A percentile compares a stretch with the other conserved stretches of the same genome.
phyloP scores from a whole-genome alignment of 2,888 invertebrate genomes.

The Dolomedes plantarius region DNA sequence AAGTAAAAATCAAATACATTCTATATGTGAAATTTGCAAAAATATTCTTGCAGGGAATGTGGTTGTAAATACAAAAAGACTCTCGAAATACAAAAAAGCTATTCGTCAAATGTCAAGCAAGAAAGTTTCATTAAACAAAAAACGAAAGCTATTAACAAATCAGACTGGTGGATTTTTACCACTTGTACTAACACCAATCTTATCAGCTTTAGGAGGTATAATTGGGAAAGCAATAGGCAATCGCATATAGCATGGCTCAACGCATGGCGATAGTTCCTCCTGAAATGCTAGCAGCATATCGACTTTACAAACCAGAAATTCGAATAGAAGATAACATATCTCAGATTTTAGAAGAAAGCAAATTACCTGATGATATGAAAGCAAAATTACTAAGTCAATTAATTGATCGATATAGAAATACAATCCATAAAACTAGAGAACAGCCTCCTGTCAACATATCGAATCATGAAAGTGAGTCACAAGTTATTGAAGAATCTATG shows the following conservation, averaged over 20 bases:
- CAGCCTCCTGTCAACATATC: not conserved
- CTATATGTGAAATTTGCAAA: constrained; percentile 32
- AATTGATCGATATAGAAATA: not conserved
- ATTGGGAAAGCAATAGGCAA: constrained; percentile 19
- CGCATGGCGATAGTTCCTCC: not conserved
- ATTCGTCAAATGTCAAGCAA: constrained; percentile 17
- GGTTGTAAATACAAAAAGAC: constrained; percentile 15
- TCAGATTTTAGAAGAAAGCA: not conserved
- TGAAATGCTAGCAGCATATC: not conserved
- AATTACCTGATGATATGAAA: constrained; percentile 12
- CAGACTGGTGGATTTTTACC: constrained; percentile 54
- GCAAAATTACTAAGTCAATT: not conserved
- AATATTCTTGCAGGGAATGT: constrained; percentile 33
- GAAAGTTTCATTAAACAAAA: not conserved
- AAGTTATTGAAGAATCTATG: not conserved
- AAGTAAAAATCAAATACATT: not conserved
- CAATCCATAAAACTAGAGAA: not conserved
- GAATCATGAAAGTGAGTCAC: not conserved
- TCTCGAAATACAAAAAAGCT: not conserved
- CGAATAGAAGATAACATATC: not conserved
- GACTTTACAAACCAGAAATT: not conserved
- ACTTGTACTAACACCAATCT: constrained; percentile 22
- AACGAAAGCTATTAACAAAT: constrained; percentile 19
- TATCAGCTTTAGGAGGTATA: not conserved
- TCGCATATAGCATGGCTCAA: not conserved